Evolutionary conservation across 2,113 vertebrate species (phyloP), one percentile per base, ranked within the genome.

Genomic region (Labeo catla): DNA sequence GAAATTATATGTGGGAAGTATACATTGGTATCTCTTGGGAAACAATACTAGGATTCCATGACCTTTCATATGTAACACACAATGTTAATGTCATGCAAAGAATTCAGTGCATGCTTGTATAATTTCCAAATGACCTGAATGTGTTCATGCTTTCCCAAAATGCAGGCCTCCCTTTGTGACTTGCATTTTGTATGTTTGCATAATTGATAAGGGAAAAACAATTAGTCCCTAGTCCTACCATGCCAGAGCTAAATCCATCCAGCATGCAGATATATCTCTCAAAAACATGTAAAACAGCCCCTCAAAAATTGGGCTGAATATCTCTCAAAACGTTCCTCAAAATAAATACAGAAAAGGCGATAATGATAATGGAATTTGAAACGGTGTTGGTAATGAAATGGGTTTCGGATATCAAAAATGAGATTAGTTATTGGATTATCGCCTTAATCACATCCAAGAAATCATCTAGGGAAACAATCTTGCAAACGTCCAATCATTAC

Each of bases 131-230:
- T 83, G 80, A 83, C 70, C 47, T 84, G 83, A 86, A 39, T 65
- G 74, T 89, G 80, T 87, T 86, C 86, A 89, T 89, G 86, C 88
- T 66, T 83, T 78, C 34, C 47, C 74, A 66, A 83, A 85, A 89
- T 89, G 54, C 84, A 83, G 61, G 10, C 39, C 23, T 21, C 52
- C 68, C 72, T 34, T 65, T 65, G 34, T 74, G 84, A 59, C 70
- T 47, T 39, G 70, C 54, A 74, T 28, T 83, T 54, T 78, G 68
- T 87, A 36, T 15, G 57, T 66, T 73, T 79, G 45, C 77, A 59
- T 77, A 85, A 68, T 39, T 73, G 39, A 88, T 61, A 65, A 59
- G 63, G 73, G 36, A 52, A 43, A 86, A 59, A 85, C 50, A 47
- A 88, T n/a, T 21, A 74, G 45, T 80, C 15, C 39, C 4, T 73